phyloP scores from a whole-genome alignment of 2,113 vertebrate species.

The Grammomys surdaster region DNA sequence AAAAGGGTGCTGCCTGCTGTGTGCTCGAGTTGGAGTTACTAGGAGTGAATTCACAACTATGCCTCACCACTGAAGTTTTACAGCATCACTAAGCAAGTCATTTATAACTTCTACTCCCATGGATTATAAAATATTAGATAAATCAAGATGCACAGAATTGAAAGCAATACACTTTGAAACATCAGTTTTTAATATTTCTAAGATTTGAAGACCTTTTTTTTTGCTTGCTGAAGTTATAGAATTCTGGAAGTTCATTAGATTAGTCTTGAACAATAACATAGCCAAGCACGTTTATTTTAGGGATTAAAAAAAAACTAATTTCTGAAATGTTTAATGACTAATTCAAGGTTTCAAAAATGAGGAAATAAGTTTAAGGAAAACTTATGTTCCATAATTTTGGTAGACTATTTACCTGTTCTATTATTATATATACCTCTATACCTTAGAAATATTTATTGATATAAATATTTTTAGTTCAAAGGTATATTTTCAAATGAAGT shows the following conservation, averaged over 20 bases:
- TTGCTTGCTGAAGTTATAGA: conserved; percentile 26
- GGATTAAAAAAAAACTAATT: background rate
- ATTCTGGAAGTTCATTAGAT: conserved; percentile 42
- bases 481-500: conserved; percentile 9
- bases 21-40: background rate
- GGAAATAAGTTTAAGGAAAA: conserved; percentile 11
- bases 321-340: background rate
- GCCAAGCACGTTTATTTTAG: background rate
- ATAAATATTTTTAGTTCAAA: background rate
- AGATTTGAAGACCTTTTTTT: background rate
- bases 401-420: background rate
- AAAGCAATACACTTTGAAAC: background rate
- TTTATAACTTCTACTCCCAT: background rate
- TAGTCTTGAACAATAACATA: background rate
- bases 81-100: background rate
- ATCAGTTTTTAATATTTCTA: background rate
- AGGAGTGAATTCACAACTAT: background rate
- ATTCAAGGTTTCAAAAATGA: conserved; percentile 10
- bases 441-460: background rate
- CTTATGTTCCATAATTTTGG: background rate
- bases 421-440: background rate
- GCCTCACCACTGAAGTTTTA: background rate
- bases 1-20: background rate
- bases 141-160: background rate
- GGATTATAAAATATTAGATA: background rate